These are phyloP conservation scores for Tamandua tetradactyla DNA, from an alignment of 2,797 vertebrate species.

Conservation along the genomic window DNA sequence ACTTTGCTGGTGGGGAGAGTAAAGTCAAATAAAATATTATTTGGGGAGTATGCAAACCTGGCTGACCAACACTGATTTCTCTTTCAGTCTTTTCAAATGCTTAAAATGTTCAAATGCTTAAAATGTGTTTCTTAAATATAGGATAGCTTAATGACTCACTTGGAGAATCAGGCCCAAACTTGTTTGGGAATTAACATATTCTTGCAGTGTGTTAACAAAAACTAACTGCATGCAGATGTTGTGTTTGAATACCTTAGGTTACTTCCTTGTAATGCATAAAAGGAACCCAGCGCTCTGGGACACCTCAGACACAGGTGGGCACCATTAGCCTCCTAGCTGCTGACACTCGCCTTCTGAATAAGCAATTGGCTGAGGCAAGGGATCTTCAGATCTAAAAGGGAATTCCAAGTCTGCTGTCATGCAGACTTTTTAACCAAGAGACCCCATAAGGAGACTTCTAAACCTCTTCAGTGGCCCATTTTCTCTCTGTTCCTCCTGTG, in stretches of 20 bases:
- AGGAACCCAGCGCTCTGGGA: conserved; percentile 14
- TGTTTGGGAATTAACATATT: conserved; percentile 38
- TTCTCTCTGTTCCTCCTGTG: conserved; percentile 49
- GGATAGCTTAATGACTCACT: conserved; percentile 27
- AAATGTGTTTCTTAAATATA: conserved; percentile 48
- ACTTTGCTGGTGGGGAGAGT: conserved; percentile 43
- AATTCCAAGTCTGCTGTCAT: conserved; percentile 12
- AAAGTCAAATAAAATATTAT: conserved; percentile 8
- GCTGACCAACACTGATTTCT: conserved; percentile 13
- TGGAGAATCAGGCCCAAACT: conserved; percentile 44
- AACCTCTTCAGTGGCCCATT: conserved; percentile 29
- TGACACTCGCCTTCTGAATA: conserved; percentile 68
- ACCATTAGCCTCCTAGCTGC: conserved; percentile 69
- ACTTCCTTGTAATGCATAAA: conserved; percentile 35
- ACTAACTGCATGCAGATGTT: conserved; percentile 26
- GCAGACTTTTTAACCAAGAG: conserved; percentile 5
- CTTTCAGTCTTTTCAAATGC: conserved; percentile 52
- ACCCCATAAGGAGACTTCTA: neutral
- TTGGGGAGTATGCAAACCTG: neutral
- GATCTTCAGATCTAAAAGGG: conserved; percentile 51
- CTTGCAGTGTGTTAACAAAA: conserved; percentile 10
- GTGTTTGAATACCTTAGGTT: neutral
- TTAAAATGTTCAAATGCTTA: conserved; percentile 51
- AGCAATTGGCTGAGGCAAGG: conserved; percentile 64
- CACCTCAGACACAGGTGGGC: conserved; percentile 68